Evolutionary conservation across 2,888 invertebrate genomes (phyloP).

Genomic region (Lottia scabra): DNA sequence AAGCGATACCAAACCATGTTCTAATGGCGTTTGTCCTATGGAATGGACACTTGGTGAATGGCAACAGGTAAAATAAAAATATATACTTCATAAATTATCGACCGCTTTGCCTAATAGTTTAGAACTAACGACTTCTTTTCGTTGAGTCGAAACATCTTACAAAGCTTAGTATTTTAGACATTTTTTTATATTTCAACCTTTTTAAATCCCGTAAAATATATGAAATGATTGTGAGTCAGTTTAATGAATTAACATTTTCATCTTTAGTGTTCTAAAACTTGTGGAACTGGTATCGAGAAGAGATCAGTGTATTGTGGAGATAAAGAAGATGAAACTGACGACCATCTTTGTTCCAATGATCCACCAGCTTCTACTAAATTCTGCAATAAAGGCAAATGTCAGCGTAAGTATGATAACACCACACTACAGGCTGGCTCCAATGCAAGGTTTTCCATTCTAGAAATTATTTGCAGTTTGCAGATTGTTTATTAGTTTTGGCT

Average conservation of each 20-base stretch:
- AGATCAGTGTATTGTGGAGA: slow-evolving; percentile 49
- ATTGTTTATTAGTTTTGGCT: not conserved
- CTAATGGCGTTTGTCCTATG: slow-evolving; percentile 6
- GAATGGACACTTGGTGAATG: too few relatives aligned
- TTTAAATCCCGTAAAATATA: too few relatives aligned
- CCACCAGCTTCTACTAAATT: slow-evolving; percentile 34
- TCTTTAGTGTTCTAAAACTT: slow-evolving; percentile 49
- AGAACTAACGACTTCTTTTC: too few relatives aligned
- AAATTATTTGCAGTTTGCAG: too few relatives aligned
- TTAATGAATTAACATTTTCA: not conserved
- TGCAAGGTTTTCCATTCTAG: not conserved
- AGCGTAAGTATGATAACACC: slow-evolving; percentile 15
- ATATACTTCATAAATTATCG: too few relatives aligned
- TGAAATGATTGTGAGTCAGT: too few relatives aligned
- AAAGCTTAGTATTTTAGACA: too few relatives aligned
- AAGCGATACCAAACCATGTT: slow-evolving; percentile 33
- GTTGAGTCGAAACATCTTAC: too few relatives aligned
- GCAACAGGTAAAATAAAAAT: too few relatives aligned
- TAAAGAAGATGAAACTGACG: slow-evolving; percentile 32
- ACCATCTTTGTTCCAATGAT: slow-evolving; percentile 33
- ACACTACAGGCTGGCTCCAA: not conserved
- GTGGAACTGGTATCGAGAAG: slow-evolving; percentile 46
- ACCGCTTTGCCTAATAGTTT: too few relatives aligned
- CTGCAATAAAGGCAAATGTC: slow-evolving; percentile 38
- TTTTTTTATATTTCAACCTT: too few relatives aligned